phyloP scores from a whole-genome alignment of 2,888 invertebrate species.

The Theristus sp. region DNA sequence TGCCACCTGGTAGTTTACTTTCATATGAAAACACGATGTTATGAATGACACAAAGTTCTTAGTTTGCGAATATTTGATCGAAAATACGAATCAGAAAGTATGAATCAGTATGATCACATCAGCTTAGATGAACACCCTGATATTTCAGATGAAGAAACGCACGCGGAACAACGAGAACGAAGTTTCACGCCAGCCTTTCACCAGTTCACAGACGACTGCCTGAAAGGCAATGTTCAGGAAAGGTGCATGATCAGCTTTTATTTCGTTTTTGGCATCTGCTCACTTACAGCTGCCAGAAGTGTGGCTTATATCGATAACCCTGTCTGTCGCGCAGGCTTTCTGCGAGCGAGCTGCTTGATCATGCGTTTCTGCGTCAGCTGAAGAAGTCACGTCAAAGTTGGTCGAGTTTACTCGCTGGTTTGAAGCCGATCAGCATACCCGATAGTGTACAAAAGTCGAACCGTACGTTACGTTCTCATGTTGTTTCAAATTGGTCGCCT shows the following conservation, averaged over 20 bases:
- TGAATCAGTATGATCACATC: background rate
- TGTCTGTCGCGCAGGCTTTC: constrained; percentile 38
- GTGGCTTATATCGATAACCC: too few species aligned
- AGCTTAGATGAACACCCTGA: background rate
- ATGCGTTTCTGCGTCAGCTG: constrained; percentile 57
- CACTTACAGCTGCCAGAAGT: too few species aligned
- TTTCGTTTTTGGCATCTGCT: too few species aligned
- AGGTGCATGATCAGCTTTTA: too few species aligned
- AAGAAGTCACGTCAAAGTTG: constrained; percentile 40
- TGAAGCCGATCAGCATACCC: too few species aligned
- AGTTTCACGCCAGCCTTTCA: constrained; percentile 58
- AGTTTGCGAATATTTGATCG: too few species aligned
- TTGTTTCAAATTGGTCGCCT: too few species aligned
- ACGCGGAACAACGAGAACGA: constrained; percentile 32
- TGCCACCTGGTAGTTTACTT: constrained; percentile 1
- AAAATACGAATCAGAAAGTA: too few species aligned
- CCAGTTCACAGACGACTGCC: constrained; percentile 51
- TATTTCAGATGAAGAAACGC: background rate
- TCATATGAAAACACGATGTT: background rate
- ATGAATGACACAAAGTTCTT: too few species aligned
- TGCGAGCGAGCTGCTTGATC: constrained; percentile 48
- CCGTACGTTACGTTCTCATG: too few species aligned
- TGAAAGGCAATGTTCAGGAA: constrained; percentile 24
- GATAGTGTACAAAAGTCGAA: too few species aligned
- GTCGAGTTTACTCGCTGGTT: constrained; percentile 40